Conservation (phyloP, 1,140 invertebrate genomes). For the Melanaphis sacchari region DNA sequence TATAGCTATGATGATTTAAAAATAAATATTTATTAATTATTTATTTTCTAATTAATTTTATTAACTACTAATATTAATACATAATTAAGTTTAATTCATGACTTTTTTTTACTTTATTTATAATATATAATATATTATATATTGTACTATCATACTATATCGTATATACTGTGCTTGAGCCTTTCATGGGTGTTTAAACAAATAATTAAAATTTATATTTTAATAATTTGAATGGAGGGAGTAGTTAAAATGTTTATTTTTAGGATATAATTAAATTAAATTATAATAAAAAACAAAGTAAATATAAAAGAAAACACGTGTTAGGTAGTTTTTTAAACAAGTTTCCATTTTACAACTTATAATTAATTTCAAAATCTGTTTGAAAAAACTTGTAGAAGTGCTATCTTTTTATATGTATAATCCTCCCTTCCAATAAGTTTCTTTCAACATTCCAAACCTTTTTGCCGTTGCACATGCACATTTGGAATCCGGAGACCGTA, state of each 20-base stretch:
- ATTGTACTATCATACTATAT: too few relatives aligned
- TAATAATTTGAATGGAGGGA: neutral
- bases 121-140: too few relatives aligned
- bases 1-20: neutral
- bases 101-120: too few relatives aligned
- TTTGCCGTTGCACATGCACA: slow-evolving; percentile 52
- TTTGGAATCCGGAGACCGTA: slow-evolving; percentile 42
- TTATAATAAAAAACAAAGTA: neutral
- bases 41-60: too few relatives aligned
- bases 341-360: neutral
- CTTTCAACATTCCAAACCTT: slow-evolving; percentile 54
- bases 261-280: neutral
- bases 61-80: too few relatives aligned
- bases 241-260: neutral
- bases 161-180: too few relatives aligned
- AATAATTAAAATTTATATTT: neutral
- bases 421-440: slow-evolving; percentile 27
- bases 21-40: too few relatives aligned
- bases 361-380: slow-evolving; percentile 44
- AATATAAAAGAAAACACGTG: neutral
- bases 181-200: too few relatives aligned
- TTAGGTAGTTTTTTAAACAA: neutral
- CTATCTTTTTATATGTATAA: neutral
- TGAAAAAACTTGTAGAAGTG: neutral
- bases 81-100: too few relatives aligned